These are phyloP conservation scores for Phasianus colchicus DNA, from an alignment of 2,113 vertebrate species.

Conservation along the genomic window DNA sequence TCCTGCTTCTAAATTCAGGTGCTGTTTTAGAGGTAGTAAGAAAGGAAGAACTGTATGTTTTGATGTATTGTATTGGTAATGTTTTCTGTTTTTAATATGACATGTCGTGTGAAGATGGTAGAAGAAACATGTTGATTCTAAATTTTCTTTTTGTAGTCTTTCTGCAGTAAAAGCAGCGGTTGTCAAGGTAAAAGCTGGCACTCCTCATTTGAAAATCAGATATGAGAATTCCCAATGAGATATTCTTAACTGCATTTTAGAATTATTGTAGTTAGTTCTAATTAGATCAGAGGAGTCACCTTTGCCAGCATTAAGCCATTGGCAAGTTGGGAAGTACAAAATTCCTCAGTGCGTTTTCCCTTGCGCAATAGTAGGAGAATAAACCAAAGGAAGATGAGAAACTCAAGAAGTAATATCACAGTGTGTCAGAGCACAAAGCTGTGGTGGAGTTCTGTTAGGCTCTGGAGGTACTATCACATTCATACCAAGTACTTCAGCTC, in stretches of 20 bases:
- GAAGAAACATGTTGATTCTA: background rate
- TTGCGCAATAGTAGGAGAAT: background rate
- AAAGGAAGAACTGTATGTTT: background rate
- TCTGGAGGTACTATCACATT: background rate
- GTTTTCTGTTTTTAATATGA: background rate
- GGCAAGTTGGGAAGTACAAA: background rate
- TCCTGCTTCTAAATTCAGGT: background rate
- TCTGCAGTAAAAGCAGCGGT: background rate
- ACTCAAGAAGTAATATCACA: fast-evolving
- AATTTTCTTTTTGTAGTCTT: background rate
- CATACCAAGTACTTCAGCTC: background rate
- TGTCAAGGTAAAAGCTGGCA: background rate
- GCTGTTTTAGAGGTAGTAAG: background rate
- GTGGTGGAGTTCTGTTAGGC: background rate
- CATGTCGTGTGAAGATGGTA: fast-evolving
- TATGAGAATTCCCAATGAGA: background rate
- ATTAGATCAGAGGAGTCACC: background rate
- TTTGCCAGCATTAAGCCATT: background rate
- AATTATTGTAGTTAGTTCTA: background rate
- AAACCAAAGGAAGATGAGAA: background rate
- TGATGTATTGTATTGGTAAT: background rate
- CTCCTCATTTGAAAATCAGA: background rate
- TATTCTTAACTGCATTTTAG: background rate
- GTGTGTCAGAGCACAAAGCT: background rate
- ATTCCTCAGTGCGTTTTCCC: background rate